A percentile compares a stretch with the other conserved stretches of the same genome.
phyloP scores from a whole-genome alignment of 2,113 vertebrate species.

The Psittacula cyanocephala region DNA sequence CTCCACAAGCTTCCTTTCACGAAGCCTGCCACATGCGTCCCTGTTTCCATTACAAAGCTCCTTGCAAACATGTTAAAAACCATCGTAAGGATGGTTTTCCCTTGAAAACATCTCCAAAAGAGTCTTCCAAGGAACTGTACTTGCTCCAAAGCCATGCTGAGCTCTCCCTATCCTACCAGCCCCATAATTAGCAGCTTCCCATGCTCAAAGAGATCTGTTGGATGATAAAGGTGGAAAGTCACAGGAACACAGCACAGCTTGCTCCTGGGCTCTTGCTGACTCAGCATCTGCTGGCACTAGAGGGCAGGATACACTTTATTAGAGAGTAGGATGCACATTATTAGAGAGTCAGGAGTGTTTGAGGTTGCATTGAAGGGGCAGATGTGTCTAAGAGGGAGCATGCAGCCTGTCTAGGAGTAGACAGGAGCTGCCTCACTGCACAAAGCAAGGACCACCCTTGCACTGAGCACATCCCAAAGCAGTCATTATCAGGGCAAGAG shows the following conservation, averaged over 20 bases:
- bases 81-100: not conserved
- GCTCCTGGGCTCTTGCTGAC: not conserved
- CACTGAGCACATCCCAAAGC: rapidly evolving
- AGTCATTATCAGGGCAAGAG: not conserved
- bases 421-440: not conserved
- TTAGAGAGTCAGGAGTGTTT: not conserved
- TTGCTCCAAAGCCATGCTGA: not conserved
- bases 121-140: not conserved
- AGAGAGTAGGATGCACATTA: not conserved
- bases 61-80: not conserved
- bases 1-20: not conserved
- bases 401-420: not conserved
- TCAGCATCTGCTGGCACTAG: slow-evolving; percentile 41
- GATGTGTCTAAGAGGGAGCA: rapidly evolving
- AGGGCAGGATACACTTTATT: not conserved
- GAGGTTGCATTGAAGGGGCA: not conserved
- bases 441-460: not conserved
- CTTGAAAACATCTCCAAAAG: not conserved
- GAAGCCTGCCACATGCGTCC: not conserved
- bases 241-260: not conserved
- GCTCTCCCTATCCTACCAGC: not conserved
- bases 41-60: not conserved
- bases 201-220: too few species aligned
- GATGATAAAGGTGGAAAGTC: not conserved
- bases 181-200: not conserved